Percentiles rank a stretch among this genome's conserved stretches.
Conservation (phyloP, 2,797 vertebrate species). For the Gadopsis bispinosus region DNA sequence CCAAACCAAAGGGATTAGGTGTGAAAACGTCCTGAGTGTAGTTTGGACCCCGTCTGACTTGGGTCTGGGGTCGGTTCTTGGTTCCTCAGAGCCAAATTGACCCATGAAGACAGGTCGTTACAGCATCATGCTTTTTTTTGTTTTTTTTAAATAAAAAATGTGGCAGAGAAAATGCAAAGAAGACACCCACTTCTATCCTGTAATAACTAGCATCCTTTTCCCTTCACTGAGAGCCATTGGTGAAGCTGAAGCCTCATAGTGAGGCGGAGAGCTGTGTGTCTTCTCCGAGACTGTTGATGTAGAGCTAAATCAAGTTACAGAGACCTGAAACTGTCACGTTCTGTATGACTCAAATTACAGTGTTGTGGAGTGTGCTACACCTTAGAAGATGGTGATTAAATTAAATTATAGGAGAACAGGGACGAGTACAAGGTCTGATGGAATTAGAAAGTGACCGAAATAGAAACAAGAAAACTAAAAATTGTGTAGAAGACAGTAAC, state of each 20-base stretch:
- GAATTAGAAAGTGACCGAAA: slow-evolving; percentile 45
- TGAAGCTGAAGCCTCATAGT: neutral
- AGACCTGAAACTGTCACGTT: slow-evolving; percentile 60
- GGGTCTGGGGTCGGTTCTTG: no score
- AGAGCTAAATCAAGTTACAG: slow-evolving; percentile 52
- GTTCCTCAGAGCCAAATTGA: no score
- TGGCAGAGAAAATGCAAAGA: neutral
- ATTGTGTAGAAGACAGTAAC: neutral
- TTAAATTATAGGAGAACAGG: slow-evolving; percentile 47
- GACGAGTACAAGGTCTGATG: slow-evolving; percentile 40
- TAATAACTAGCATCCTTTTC: neutral
- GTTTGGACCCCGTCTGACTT: no score
- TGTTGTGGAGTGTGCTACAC: slow-evolving; percentile 30
- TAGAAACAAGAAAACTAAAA: slow-evolving; percentile 13
- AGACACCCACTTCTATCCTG: no score
- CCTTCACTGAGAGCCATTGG: no score
- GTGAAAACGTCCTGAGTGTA: no score
- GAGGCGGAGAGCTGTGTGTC: slow-evolving; percentile 4
- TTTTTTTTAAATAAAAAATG: no score
- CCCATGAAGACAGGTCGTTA: no score
- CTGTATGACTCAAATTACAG: slow-evolving; percentile 41
- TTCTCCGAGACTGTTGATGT: slow-evolving; percentile 18
- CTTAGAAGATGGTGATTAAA: slow-evolving; percentile 47
- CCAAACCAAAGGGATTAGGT: no score
- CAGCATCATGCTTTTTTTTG: neutral